Evolutionary conservation across 2,888 invertebrate genomes (phyloP).

Genomic region (Brachyptera putata): DNA sequence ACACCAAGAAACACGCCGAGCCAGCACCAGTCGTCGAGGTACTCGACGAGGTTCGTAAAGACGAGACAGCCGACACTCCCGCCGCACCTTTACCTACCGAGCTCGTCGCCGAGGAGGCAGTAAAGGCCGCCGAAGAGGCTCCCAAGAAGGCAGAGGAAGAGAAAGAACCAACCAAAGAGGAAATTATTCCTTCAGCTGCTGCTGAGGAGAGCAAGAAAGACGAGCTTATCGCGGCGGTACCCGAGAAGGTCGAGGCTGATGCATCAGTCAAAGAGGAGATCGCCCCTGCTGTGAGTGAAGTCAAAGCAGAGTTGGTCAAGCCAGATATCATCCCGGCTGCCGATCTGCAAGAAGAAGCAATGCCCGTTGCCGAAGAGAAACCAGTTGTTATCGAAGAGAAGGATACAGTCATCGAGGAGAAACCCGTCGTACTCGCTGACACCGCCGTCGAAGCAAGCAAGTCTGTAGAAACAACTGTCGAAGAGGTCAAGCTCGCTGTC

Average conservation of each 20-base stretch:
- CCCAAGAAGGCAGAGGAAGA: constrained; percentile 32
- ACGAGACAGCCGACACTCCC: constrained; percentile 1
- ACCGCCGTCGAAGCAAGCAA: not conserved
- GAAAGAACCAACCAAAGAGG: too few relatives aligned
- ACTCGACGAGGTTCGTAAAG: constrained; percentile 2
- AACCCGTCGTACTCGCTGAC: not conserved
- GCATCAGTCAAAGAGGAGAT: constrained; percentile 28
- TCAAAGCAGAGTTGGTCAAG: not conserved
- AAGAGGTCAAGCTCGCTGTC: constrained; percentile 15
- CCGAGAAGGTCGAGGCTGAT: constrained; percentile 22
- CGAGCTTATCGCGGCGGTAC: constrained; percentile 19
- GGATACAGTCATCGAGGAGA: constrained; percentile 1
- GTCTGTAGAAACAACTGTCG: not conserved
- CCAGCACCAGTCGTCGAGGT: constrained; percentile 26
- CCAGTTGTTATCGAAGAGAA: too few relatives aligned
- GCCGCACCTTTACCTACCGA: not conserved
- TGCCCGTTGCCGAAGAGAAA: too few relatives aligned
- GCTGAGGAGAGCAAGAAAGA: constrained; percentile 10
- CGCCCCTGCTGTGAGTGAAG: constrained; percentile 20
- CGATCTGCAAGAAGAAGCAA: too few relatives aligned
- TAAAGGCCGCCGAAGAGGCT: constrained; percentile 24
- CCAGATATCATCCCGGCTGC: not conserved
- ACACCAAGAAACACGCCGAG: constrained; percentile 24
- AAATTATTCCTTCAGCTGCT: constrained; percentile 20
- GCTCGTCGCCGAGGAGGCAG: constrained; percentile 19